These are phyloP conservation scores for Rhinella marina DNA, from an alignment of 2,797 vertebrate genomes.

Conservation along the genomic window DNA sequence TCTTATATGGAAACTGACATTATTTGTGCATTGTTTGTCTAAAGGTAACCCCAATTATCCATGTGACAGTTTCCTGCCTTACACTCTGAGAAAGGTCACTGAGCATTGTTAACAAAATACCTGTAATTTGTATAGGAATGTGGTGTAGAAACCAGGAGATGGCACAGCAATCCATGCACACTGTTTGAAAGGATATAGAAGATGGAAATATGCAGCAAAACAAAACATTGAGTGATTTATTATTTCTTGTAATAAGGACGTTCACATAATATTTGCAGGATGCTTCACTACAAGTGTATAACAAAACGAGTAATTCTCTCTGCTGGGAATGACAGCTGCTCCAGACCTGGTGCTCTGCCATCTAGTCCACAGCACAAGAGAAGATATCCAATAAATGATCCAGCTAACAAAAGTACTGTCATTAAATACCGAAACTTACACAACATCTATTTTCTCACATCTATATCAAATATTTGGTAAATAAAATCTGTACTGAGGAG, in stretches of 20 bases:
- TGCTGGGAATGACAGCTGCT: slow-evolving; percentile 65
- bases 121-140: slow-evolving; percentile 55
- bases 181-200: slow-evolving; percentile 67
- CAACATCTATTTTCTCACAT: not conserved
- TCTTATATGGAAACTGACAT: not conserved
- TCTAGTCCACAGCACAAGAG: slow-evolving; percentile 65
- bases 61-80: not conserved
- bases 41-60: slow-evolving; percentile 47
- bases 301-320: slow-evolving; percentile 66
- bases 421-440: not conserved
- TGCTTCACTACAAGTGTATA: slow-evolving; percentile 61
- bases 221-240: slow-evolving; percentile 29
- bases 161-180: slow-evolving; percentile 64
- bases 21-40: slow-evolving; percentile 8
- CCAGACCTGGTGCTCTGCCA: slow-evolving; percentile 64
- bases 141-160: slow-evolving; percentile 63
- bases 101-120: slow-evolving; percentile 51
- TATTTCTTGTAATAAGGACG: slow-evolving; percentile 61
- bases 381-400: slow-evolving; percentile 58
- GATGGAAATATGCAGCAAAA: slow-evolving; percentile 46
- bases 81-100: slow-evolving; percentile 38
- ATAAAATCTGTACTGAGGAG: not conserved
- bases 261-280: slow-evolving; percentile 66
- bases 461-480: not conserved
- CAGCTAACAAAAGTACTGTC: slow-evolving; percentile 54